Conservation (phyloP, 2,113 vertebrate genomes). For the Aplodontia rufa region DNA sequence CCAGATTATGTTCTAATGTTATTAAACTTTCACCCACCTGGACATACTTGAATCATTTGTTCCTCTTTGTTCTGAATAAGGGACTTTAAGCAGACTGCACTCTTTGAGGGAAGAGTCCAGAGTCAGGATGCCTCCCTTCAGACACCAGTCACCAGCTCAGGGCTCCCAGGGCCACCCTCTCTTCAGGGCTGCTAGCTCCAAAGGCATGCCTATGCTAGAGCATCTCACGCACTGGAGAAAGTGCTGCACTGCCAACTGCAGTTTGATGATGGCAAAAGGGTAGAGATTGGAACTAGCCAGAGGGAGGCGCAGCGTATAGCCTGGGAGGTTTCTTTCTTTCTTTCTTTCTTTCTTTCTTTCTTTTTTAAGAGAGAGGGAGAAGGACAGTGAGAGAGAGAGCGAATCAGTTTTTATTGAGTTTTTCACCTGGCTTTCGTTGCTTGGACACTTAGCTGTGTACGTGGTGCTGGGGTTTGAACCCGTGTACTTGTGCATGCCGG, state of each 20-base stretch:
- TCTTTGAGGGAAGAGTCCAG: not conserved
- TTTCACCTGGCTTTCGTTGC: no score
- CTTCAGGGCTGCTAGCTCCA: not conserved
- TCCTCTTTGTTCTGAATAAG: not conserved
- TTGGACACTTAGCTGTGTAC: no score
- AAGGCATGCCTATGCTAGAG: not conserved
- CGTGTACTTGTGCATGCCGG: not conserved
- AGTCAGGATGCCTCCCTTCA: not conserved
- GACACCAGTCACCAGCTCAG: not conserved
- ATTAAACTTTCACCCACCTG: not conserved
- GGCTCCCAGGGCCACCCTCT: not conserved
- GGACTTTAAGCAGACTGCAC: not conserved
- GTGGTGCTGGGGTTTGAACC: not conserved
- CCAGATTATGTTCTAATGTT: not conserved
- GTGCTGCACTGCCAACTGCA: not conserved
- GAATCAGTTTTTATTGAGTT: no score
- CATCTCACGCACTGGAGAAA: not conserved
- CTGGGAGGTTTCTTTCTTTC: no score
- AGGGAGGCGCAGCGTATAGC: not conserved
- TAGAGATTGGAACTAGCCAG: not conserved
- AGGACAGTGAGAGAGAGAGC: no score
- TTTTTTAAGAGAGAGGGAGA: no score
- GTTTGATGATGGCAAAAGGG: not conserved
- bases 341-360: no score
- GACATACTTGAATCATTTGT: not conserved